Evolutionary conservation across 2,888 invertebrate species (phyloP), one percentile per base, ranked within the genome.

Genomic region (Eulithis prunata): DNA sequence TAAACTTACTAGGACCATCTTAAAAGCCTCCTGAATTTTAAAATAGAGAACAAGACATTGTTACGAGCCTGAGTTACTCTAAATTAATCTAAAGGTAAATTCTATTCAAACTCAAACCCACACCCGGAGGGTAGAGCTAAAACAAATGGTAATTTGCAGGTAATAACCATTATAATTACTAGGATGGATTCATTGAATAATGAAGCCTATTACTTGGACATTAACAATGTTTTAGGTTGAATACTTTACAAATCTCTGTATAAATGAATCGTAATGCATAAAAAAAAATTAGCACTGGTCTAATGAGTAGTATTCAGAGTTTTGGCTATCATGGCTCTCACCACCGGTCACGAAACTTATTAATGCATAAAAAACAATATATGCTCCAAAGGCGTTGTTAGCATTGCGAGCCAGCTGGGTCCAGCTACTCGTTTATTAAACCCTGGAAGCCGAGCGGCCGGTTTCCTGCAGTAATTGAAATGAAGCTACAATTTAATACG

Each of bases 111-210:
- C 58, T 64, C 64, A 64, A 72, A 71, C 63, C 71, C 60, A 43
- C 49, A 65, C 64, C 65, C 69, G 43, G 21, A 64, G 70, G 62
- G 57, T 21, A 51, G 28, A 57, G 67, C 69, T 71, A 59, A 53
- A 70, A 71, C 69, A 71, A 73, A 70, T 61, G 62, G 58, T 73
- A 68, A 70, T 73, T 70, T 69, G 57, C 49, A 56, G 57, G 45
- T 41, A 61, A 51, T 57, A 53, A 43, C 63, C 46, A 60, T 57
- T 59, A 59, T 67, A 47, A 63, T 63, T 67, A 53, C 52, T 32
- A 59, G 66, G 59, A 62, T 56, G 38, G 52, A 57, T 57, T 63
- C 53, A 49, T 57, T 64, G 53, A 38, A 47, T 41, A 63, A 57
- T 67, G 53, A 38, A 64, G 53, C 58, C 32, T 59, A 55, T 38